Base-by-base conservation (phyloP, 2,888 invertebrate genomes). In the Tenthredo scrophulariae region DNA sequence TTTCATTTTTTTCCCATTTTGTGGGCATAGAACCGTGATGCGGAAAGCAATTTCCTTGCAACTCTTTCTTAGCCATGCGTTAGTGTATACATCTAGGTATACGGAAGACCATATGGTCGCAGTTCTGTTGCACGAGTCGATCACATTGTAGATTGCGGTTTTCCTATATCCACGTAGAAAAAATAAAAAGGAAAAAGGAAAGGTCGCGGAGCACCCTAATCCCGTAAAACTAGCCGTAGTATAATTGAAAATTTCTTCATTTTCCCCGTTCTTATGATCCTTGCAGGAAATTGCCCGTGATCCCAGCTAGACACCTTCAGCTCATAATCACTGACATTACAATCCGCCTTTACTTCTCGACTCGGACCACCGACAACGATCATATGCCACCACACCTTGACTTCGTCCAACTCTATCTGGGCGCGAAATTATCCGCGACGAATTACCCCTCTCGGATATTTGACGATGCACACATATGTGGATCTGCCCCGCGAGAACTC, bases 241-340 rank as follows among this genome's bases (percentile, higher is more conserved):
- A 65, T 50, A 80, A 80, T 85, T 67, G 26, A 40, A 85, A 80
- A 85, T 85, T 80, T 85, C 85, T 85, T 82, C 67, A 85, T 85
- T 80, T 80, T 80, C 46, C 50, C n/a, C 62, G 40, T 77, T 26
- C 50, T 7, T 15, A 37, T 37, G 46, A 29, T n/a, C 7, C 54
- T 18, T 18, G 37, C 37, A 37, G 70, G 37, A 77, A 77, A 77
- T 77, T 54, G 54, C 54, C 46, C 50, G 22, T 74, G 50, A 37
- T 26, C 79, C 46, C 46, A 15, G 13, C 18, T 37, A 7, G 37
- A 58, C 80, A 62, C 62, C 58, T 58, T 26, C 15, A 1, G 13
- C 62, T 40, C 6, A 7, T 80, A 80, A 80, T 58, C 80, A 80
- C 80, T 62, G 80, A 62, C 80, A 80, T 80, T 80, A 80, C 13